Percentiles rank a stretch among this genome's conserved stretches.
Evolutionary conservation across 1,140 invertebrate species (phyloP).

Genomic region (Magallana angulata): DNA sequence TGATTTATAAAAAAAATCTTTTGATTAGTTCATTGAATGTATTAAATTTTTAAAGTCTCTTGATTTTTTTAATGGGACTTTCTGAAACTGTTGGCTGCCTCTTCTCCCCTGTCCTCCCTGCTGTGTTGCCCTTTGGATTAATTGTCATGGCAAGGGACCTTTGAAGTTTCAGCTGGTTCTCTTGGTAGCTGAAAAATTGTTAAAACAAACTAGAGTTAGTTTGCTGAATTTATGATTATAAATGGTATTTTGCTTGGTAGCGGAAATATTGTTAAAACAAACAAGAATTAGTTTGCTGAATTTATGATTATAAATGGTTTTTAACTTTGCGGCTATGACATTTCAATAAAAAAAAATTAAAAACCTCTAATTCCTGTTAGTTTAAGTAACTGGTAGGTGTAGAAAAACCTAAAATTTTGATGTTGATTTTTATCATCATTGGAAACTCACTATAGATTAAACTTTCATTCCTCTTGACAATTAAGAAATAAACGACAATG

Average conservation of each 20-base stretch:
- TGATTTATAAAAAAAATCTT: background rate
- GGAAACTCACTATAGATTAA: no score
- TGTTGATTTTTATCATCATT: no score
- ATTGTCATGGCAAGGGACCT: slow-evolving; percentile 40
- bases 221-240: no score
- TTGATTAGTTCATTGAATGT: background rate
- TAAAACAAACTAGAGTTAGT: no score
- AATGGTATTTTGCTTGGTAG: background rate
- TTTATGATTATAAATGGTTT: no score
- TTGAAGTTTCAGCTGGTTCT: slow-evolving; percentile 40
- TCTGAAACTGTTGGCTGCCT: background rate
- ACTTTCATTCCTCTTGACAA: no score
- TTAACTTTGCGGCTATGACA: background rate
- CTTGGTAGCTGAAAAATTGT: slow-evolving; percentile 4
- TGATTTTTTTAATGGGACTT: background rate
- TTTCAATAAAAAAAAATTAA: background rate
- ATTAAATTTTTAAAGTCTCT: background rate
- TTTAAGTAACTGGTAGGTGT: background rate
- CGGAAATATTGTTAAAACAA: background rate
- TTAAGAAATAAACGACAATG: no score
- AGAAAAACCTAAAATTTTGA: no score
- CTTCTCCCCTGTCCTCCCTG: slow-evolving; percentile 10
- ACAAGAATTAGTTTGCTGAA: no score
- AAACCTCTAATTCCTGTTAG: background rate
- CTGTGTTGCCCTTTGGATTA: slow-evolving; percentile 33